Evolutionary conservation across 2,888 invertebrate genomes (phyloP).

Genomic region (Dolichopus griseipennis): DNA sequence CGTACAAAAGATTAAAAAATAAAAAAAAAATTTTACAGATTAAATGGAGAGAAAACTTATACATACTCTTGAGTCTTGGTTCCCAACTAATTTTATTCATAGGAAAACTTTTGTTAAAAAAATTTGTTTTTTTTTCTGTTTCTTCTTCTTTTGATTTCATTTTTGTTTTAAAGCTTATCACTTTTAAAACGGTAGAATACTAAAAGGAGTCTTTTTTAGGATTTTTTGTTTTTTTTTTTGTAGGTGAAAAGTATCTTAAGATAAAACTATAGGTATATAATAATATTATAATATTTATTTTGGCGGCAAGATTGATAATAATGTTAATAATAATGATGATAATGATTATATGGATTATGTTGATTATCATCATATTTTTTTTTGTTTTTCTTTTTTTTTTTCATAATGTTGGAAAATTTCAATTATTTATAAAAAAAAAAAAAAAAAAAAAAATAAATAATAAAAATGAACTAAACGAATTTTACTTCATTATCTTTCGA

Average conservation of each 20-base stretch:
- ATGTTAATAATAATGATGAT: too few species aligned
- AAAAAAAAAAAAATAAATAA: background rate
- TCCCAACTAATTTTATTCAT: background rate
- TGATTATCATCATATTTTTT: too few species aligned
- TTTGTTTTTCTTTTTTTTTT: too few species aligned
- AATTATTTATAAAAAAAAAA: background rate
- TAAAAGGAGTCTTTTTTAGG: background rate
- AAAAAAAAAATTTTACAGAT: background rate
- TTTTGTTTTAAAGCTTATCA: background rate
- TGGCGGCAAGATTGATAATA: too few species aligned
- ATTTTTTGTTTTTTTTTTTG: too few species aligned
- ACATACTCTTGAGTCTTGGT: background rate
- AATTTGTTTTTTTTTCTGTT: too few species aligned
- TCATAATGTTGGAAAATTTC: background rate
- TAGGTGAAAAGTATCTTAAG: too few species aligned
- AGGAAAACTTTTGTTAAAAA: background rate
- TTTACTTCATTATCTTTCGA: constrained; percentile 4
- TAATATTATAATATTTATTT: too few species aligned
- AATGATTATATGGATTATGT: background rate
- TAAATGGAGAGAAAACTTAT: background rate
- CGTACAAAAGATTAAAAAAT: background rate
- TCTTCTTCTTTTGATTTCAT: too few species aligned
- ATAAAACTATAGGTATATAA: too few species aligned
- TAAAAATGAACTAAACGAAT: background rate
- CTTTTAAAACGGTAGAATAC: background rate